Evolutionary conservation across 2,797 vertebrate genomes (phyloP).

Genomic region (Rhodeus uyekii): DNA sequence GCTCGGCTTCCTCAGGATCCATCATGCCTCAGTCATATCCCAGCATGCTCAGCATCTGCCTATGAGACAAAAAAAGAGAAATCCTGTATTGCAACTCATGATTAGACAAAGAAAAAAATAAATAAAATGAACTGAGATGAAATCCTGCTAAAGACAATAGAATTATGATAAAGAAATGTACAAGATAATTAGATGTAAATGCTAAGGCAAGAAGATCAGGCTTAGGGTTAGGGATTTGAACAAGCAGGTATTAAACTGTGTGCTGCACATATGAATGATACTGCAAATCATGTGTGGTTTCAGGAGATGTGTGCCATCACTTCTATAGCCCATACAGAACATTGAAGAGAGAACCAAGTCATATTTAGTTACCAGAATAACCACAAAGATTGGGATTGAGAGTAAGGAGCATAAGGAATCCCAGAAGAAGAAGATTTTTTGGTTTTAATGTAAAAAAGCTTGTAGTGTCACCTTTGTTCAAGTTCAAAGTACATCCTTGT

Average conservation of each 20-base stretch:
- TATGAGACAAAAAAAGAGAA: slow-evolving; percentile 44
- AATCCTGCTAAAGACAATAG: background rate
- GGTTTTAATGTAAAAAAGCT: background rate
- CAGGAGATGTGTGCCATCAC: background rate
- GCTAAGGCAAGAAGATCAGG: background rate
- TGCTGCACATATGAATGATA: background rate
- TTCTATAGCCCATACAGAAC: no score
- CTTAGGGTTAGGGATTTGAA: background rate
- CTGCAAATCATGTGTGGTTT: background rate
- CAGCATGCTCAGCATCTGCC: slow-evolving; percentile 66
- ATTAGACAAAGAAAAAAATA: background rate
- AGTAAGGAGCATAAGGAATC: background rate
- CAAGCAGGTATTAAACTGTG: background rate
- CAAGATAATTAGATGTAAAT: background rate
- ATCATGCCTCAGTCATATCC: slow-evolving; percentile 76
- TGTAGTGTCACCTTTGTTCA: background rate
- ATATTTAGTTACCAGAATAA: background rate
- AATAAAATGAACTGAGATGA: background rate
- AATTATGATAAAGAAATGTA: background rate
- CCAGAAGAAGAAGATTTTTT: background rate
- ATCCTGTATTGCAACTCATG: background rate
- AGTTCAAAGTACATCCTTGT: no score
- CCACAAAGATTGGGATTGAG: background rate
- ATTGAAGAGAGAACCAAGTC: background rate
- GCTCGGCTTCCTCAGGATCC: slow-evolving; percentile 93